phyloP scores from a whole-genome alignment of 1,140 invertebrate genomes.

The Mizuhopecten yessoensis region DNA sequence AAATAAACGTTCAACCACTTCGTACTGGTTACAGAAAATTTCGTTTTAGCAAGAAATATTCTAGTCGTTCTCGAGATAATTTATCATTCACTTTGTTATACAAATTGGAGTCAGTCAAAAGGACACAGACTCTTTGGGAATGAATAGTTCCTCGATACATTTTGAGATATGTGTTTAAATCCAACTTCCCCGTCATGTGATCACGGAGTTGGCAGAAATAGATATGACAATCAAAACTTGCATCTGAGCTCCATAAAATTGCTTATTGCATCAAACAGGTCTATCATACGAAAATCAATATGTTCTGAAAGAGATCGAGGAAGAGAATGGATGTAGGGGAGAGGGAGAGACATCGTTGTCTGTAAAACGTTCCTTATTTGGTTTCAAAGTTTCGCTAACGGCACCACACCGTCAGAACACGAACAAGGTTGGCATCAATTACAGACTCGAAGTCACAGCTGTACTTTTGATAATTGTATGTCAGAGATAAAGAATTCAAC shows the following conservation, averaged over 20 bases:
- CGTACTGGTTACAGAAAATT: neutral
- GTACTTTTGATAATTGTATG: slow-evolving; percentile 35
- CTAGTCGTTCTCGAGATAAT: neutral
- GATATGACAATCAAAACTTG: neutral
- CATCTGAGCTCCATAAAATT: neutral
- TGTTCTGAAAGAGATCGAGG: neutral
- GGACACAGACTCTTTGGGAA: neutral
- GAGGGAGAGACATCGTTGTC: neutral
- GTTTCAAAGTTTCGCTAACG: neutral
- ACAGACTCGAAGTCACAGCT: neutral
- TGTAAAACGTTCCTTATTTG: neutral
- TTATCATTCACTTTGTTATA: neutral
- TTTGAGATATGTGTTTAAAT: slow-evolving; percentile 9
- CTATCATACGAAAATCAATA: slow-evolving; percentile 5
- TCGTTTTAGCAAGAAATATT: neutral
- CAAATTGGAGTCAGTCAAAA: neutral
- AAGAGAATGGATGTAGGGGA: neutral
- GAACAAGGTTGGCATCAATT: neutral
- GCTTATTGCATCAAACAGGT: neutral
- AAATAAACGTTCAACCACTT: neutral
- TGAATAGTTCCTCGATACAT: neutral
- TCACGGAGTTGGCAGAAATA: neutral
- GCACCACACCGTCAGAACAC: neutral
- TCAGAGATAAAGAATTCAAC: neutral
- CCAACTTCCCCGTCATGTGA: neutral